Evolutionary conservation across 2,797 vertebrate species (phyloP).

Genomic region (Tangara arthus): DNA sequence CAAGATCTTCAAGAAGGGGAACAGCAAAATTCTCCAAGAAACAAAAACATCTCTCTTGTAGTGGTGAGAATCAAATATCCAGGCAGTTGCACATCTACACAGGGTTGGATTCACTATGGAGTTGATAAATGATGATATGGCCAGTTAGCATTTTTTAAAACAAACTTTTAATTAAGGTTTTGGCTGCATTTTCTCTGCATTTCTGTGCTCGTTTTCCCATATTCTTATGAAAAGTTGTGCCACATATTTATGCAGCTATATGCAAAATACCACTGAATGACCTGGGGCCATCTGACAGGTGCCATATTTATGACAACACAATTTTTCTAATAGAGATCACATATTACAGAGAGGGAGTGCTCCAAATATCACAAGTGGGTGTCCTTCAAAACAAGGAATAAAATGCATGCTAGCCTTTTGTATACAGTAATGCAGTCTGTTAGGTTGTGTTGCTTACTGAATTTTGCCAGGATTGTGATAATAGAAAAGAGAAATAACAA

Average conservation of each 20-base stretch:
- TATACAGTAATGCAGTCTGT: neutral
- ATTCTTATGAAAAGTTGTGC: neutral
- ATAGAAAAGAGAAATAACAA: neutral
- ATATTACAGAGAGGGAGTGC: neutral
- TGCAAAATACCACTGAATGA: neutral
- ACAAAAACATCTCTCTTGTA: neutral
- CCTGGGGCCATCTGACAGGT: neutral
- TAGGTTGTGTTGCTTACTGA: neutral
- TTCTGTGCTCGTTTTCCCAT: neutral
- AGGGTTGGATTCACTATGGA: neutral
- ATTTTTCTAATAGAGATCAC: neutral
- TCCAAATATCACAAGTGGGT: neutral
- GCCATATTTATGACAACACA: neutral
- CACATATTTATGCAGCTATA: neutral
- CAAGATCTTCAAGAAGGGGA: neutral
- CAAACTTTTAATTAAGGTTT: slow-evolving; percentile 15
- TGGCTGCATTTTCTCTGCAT: neutral
- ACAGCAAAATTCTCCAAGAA: neutral
- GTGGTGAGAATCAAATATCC: neutral
- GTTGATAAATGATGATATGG: neutral
- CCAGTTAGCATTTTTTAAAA: neutral
- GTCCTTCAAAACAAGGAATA: neutral
- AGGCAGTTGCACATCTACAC: neutral
- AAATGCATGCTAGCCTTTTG: neutral
- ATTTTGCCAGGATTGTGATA: neutral